These are phyloP conservation scores for Pantherophis alleghaniensis DNA, from an alignment of 2,797 vertebrate genomes.

Conservation along the genomic window DNA sequence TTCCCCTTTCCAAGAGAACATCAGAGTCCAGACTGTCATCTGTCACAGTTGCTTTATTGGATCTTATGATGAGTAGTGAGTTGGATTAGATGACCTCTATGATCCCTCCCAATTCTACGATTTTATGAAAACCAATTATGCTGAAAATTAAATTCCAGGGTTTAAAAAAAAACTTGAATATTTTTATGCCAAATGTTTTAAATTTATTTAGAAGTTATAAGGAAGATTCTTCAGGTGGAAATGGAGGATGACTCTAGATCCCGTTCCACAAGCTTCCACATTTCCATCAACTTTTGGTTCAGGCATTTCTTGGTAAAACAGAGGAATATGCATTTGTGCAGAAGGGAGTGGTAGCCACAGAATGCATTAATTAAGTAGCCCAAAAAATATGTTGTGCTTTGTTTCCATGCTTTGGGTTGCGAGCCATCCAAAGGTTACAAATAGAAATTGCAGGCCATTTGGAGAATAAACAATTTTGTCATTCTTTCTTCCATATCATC, in stretches of 20 bases:
- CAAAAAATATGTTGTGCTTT: slow-evolving; percentile 52
- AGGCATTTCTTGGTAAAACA: slow-evolving; percentile 22
- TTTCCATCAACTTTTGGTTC: neutral
- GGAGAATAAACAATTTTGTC: slow-evolving; percentile 38
- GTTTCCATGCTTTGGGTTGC: slow-evolving; percentile 36
- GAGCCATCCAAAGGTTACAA: slow-evolving; percentile 52
- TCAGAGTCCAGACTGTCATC: neutral
- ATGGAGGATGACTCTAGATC: neutral
- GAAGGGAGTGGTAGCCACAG: slow-evolving; percentile 46
- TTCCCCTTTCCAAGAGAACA: neutral
- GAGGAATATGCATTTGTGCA: slow-evolving; percentile 35
- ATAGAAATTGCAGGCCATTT: slow-evolving; percentile 54
- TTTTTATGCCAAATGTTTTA: neutral
- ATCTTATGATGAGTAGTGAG: neutral
- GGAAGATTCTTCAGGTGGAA: neutral
- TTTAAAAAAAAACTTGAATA: neutral
- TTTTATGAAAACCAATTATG: neutral
- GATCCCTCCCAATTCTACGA: neutral
- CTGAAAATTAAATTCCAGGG: neutral
- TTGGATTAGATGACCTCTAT: neutral
- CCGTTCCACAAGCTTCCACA: neutral
- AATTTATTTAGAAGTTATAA: neutral
- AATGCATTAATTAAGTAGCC: slow-evolving; percentile 60
- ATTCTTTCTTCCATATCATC: neutral
- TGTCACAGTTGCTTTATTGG: neutral